Base-by-base conservation (phyloP, 2,888 invertebrate genomes). In the Bhutanitis thaidina region DNA sequence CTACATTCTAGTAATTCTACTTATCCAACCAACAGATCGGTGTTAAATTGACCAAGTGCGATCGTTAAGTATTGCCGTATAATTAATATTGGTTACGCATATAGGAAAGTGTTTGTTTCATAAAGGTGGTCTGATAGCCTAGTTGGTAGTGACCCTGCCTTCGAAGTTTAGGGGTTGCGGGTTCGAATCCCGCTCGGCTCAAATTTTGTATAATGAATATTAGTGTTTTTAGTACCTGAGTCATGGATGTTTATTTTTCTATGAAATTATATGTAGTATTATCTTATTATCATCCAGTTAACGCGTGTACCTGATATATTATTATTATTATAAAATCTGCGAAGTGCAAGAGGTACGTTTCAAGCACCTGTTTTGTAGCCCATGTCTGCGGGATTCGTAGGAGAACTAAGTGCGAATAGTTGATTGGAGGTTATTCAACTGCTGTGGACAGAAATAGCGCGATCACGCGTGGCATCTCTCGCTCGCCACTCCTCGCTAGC, bases 401-500 rank as follows among this genome's bases (percentile, higher is more conserved):
- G 77, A 80, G 62, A 62, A 58, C 52, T 62, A 77, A 87, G 79
- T 87, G 87, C 87, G 78, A 87, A 88, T 87, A 89, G 81, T 83
- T 87, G 85, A 89, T 88, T 88, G 84, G 86, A 87, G 89, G 89
- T 88, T 86, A 88, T 88, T 89, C 87, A 89, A 89, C 89, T 86
- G 83, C 72, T 85, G 79, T 77, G 71, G 70, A 78, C 84, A 71
- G 71, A 89, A 89, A 89, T 88, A 89, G 86, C 79, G 66, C 79
- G 78, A 74, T 78, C 80, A 65, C 70, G 69, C 71, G 75, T 72
- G 72, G 76, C 72, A 75, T 62, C 64, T 63, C 50, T 29, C 54
- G 54, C 51, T 43, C 48, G 45, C 16, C 59, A 61, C 60, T 56
- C 58, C 59, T 60, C 16, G 27, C 50, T 13, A 39, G 45, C 44